Evolutionary conservation across 2,888 invertebrate genomes (phyloP).

Genomic region (Morpho achilles): DNA sequence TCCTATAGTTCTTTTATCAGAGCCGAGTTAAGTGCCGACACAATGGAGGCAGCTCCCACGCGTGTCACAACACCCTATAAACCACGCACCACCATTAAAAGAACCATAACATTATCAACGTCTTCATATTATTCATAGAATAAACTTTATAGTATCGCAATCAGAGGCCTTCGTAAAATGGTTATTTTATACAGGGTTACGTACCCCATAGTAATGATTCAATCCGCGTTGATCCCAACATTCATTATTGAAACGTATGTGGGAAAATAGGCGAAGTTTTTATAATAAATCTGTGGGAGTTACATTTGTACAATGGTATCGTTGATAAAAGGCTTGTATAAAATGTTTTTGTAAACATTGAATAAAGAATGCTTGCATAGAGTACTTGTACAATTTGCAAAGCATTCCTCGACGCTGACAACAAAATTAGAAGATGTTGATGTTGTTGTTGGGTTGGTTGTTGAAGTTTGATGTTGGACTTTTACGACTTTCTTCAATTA

Average conservation of each 20-base stretch:
- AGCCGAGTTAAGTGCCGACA: conserved; percentile 69
- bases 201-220: conserved; percentile 54
- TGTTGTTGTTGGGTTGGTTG: too few species aligned
- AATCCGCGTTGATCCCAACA: conserved; percentile 63
- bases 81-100: conserved; percentile 36
- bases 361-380: background rate
- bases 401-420: too few species aligned
- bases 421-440: too few species aligned
- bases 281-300: conserved; percentile 75
- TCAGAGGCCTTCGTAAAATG: conserved; percentile 41
- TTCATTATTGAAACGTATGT: conserved; percentile 65
- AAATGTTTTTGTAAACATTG: conserved; percentile 28
- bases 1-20: conserved; percentile 72
- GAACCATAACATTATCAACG: conserved; percentile 29
- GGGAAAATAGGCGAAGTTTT: conserved; percentile 72
- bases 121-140: conserved; percentile 3
- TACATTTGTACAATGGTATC: conserved; percentile 50
- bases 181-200: conserved; percentile 43
- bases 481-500: too few species aligned
- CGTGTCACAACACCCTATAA: conserved; percentile 74
- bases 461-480: too few species aligned
- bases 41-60: conserved; percentile 75
- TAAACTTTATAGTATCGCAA: conserved; percentile 13
- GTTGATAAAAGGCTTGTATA: conserved; percentile 38
- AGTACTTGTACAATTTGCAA: background rate